phyloP scores from a whole-genome alignment of 2,113 vertebrate species.

The Rhipidura dahli region DNA sequence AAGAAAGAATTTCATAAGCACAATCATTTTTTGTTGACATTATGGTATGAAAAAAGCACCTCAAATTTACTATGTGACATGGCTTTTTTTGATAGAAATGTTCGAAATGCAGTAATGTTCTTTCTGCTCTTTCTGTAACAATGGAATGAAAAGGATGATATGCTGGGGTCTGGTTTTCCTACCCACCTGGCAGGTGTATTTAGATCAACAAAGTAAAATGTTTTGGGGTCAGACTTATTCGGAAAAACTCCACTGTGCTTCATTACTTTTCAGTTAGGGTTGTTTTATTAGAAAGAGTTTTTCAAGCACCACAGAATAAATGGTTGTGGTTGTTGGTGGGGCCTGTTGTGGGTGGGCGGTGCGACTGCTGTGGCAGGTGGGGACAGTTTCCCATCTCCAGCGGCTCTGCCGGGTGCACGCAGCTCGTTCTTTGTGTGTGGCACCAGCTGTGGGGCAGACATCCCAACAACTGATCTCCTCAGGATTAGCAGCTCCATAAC shows the following conservation, averaged over 20 bases:
- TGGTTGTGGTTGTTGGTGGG: not conserved
- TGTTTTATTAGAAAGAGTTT: not conserved
- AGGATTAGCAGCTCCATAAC: not conserved
- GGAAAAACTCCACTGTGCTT: not conserved
- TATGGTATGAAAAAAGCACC: not conserved
- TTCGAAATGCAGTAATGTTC: not conserved
- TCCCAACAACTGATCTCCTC: not conserved
- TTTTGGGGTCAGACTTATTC: not conserved
- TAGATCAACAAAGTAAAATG: not conserved
- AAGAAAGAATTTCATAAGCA: not conserved
- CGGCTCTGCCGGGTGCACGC: fast-evolving
- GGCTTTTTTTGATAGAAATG: not conserved
- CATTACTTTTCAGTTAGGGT: slow-evolving; percentile 17
- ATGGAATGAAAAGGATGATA: not conserved
- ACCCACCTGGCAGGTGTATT: not conserved
- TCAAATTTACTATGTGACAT: not conserved
- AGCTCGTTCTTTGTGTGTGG: fast-evolving
- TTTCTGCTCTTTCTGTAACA: not conserved
- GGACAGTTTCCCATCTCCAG: not conserved
- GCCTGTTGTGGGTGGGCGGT: fast-evolving
- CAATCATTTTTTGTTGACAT: not conserved
- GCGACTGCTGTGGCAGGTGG: not conserved
- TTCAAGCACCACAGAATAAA: not conserved
- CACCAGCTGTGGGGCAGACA: fast-evolving
- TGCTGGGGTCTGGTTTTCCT: not conserved